Evolutionary conservation across 1,140 invertebrate species (phyloP), one percentile per base, ranked within the genome.

Genomic region (Bombus consobrinus): DNA sequence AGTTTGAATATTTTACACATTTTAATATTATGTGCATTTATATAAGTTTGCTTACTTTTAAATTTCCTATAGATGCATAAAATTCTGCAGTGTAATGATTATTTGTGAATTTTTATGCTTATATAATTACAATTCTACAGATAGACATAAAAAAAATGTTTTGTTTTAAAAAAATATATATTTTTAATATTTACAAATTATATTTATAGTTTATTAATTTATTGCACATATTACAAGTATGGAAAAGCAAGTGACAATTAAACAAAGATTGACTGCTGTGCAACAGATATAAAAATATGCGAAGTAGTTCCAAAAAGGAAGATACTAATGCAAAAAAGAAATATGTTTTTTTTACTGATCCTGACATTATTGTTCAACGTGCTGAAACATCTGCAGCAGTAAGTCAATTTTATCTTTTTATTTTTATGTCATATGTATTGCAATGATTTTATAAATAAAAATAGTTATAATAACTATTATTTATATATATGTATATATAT

Each of bases 311-410:
- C n/a, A 91, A 91, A 34, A 90, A 94, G 39, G 90, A 93, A 39
- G 86, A 91, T 69, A 80, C 47, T 74, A 86, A 89, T 66, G 81
- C 78, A 25, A 92, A 92, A 83, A 93, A 92, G 57, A 93, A 92
- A 92, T 94, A 94, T 94, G 91, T 92, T 39, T 94, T 93, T 77
- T 94, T 94, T 83, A 91, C 90, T 41, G 89, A 94, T 73, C 93
- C 93, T 43, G 91, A 94, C 69, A 79, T 92, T 86, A 87, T 92
- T 82, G 82, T 83, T 77, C 90, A 92, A 81, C 87, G 91, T 75
- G 93, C 91, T 43, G 91, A 94, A 76, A 83, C 62, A 41, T 84
- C 90, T 62, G 89, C 88, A 81, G 84, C 88, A 83, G 93, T 94
- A 85, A 93, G 93, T 92, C 34, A 64, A 64, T 34, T 78, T 82